Conservation (phyloP, 1,140 invertebrate genomes). For the Drosophila pruinosa region DNA sequence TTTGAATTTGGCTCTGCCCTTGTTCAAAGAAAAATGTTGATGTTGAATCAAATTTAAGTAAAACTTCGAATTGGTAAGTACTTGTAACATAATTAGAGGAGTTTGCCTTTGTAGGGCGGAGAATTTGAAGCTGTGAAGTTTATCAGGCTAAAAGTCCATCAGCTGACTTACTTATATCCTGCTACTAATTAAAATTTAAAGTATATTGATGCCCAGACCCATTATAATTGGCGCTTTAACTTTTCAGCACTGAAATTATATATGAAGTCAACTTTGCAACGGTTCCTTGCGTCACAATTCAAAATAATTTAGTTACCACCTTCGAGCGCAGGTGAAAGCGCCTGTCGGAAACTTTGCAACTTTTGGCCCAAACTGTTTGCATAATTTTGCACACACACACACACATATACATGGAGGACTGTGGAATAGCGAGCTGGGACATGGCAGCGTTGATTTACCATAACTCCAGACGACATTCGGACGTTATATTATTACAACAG, state of each 20-base stretch:
- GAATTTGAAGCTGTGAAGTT: no score
- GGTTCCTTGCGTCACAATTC: constrained; percentile 35
- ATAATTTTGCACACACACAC: constrained; percentile 52
- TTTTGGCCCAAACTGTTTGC: constrained; percentile 73
- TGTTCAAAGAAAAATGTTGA: constrained; percentile 20
- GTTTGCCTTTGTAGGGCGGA: not conserved
- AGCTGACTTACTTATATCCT: not conserved
- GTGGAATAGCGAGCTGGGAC: not conserved
- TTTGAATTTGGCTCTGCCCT: constrained; percentile 37
- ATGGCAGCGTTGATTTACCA: constrained; percentile 43
- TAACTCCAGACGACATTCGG: constrained; percentile 69
- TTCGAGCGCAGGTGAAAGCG: constrained; percentile 60
- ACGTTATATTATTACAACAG: constrained; percentile 77
- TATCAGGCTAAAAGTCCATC: not conserved
- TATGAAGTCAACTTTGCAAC: constrained; percentile 25
- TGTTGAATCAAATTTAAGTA: not conserved
- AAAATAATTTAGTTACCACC: constrained; percentile 79
- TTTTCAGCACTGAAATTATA: constrained; percentile 44
- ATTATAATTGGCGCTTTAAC: constrained; percentile 22
- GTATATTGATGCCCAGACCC: constrained; percentile 1
- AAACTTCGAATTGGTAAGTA: constrained; percentile 9
- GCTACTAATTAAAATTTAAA: constrained; percentile 31
- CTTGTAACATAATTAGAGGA: constrained; percentile 6
- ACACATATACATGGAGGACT: constrained; percentile 11
- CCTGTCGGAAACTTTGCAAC: constrained; percentile 75